Evolutionary conservation across 2,797 vertebrate species (phyloP), one percentile per base, ranked within the genome.

Genomic region (Halcyon leucocephala): DNA sequence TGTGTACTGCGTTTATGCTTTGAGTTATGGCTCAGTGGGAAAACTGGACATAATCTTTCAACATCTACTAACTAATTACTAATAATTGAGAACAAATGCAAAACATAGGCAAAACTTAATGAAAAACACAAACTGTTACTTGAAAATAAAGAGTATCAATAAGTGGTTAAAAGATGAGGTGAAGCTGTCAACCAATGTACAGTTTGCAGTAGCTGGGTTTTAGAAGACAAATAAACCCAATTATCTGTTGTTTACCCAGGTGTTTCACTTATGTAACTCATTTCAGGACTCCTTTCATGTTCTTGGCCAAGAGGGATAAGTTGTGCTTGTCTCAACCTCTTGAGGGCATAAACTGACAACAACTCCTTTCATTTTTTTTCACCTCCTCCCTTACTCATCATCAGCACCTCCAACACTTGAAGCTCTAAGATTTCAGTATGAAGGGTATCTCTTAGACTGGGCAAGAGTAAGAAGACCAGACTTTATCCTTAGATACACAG

Each of bases 1-100:
- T 12, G 24, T 10, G 1, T 26, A 13, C 42, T 9, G 12, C 0
- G 0, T 48, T 55, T 60, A 1, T 42, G 52, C 46, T 33, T 61
- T 33, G 58, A 79, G 18, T 46, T 39, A 35, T 0, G 1, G 51
- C 49, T 84, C 39, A 14, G 3, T 20, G 35, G 48, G 64, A 52
- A 19, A 71, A 70, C 42, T 2, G 51, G 46, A 31, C 28, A 25
- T 18, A 31, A 39, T 24, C 10, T 55, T 42, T 29, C 46, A 42
- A 14, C 10, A 37, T 7, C 31, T 57, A 5, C 26, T 28, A 57
- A 22, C 17, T 76, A n/a, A 54, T 52, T 35, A 42, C 26, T 26
- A 42, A 7, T 52, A 52, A 20, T 42, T 39, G 54, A 42, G 16
- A 41, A 57, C 17, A 64, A 37, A 46, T n/a, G 28, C 37, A 58